phyloP scores from a whole-genome alignment of 2,797 vertebrate genomes.

The Semaprochilodus insignis region DNA sequence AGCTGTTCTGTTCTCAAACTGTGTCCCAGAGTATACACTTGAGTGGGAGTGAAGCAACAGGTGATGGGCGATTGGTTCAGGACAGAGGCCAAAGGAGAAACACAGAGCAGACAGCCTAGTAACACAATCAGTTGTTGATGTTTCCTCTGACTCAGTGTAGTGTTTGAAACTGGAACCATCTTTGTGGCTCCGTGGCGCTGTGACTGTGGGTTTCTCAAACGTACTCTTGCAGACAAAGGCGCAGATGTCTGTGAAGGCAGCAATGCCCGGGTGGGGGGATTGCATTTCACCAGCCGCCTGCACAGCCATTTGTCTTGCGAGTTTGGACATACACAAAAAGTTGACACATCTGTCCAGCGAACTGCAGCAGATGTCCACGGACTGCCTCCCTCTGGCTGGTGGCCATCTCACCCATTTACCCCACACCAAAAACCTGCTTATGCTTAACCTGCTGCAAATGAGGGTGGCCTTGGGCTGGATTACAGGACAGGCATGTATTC shows the following conservation, averaged over 20 bases:
- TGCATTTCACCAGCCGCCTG: conserved; percentile 30
- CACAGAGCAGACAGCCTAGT: conserved; percentile 10
- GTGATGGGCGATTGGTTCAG: conserved; percentile 26
- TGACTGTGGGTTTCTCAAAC: conserved; percentile 28
- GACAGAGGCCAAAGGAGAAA: conserved; percentile 11
- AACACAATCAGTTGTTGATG: conserved; percentile 44
- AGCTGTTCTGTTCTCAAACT: background rate
- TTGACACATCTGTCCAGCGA: conserved; percentile 54
- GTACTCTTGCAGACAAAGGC: conserved; percentile 47
- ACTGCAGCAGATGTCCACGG: conserved; percentile 64
- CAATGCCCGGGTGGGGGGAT: conserved; percentile 17
- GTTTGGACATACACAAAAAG: conserved; percentile 56
- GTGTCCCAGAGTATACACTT: background rate
- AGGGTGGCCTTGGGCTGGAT: conserved; percentile 3
- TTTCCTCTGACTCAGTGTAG: conserved; percentile 17
- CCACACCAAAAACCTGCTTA: conserved; percentile 31
- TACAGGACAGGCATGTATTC: background rate
- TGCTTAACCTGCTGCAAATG: conserved; percentile 36
- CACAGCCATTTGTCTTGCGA: conserved; percentile 60
- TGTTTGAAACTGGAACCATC: conserved; percentile 50
- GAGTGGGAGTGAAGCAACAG: background rate
- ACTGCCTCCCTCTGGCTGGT: conserved; percentile 47
- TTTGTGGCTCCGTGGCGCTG: conserved; percentile 24
- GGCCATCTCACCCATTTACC: conserved; percentile 57
- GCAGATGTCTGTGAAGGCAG: conserved; percentile 52